Evolutionary conservation across 2,888 invertebrate genomes (phyloP).

Genomic region (Drosophila anomalata): DNA sequence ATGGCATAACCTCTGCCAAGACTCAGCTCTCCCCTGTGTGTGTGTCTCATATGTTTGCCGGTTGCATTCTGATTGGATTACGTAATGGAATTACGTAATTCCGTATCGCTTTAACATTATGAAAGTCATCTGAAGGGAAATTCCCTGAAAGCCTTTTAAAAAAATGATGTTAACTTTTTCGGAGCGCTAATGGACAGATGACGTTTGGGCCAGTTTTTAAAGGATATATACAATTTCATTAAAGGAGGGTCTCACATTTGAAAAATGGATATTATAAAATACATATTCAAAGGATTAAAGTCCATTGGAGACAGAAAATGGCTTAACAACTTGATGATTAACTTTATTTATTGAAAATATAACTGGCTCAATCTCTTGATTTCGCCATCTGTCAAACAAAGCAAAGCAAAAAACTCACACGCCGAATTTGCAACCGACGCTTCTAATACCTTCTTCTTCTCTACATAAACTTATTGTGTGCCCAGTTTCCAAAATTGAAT

Average conservation of each 20-base stretch:
- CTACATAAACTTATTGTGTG: no score
- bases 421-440: no score
- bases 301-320: no score
- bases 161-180: constrained; percentile 13
- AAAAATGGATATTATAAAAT: not conserved
- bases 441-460: no score
- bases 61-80: constrained; percentile 41
- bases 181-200: constrained; percentile 15
- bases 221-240: not conserved
- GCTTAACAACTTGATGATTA: no score
- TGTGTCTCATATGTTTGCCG: constrained; percentile 36
- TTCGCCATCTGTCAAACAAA: no score
- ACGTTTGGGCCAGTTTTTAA: not conserved
- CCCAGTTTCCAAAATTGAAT: no score
- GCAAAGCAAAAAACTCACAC: no score
- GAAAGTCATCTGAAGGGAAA: constrained; percentile 13
- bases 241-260: not conserved
- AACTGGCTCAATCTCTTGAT: no score
- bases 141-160: constrained; percentile 19
- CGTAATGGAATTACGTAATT: constrained; percentile 50
- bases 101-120: constrained; percentile 41
- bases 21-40: constrained; percentile 22
- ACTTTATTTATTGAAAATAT: no score
- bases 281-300: not conserved
- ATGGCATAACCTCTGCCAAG: constrained; percentile 64